phyloP scores from a whole-genome alignment of 2,888 invertebrate species.

The Tenthredo distinguenda region DNA sequence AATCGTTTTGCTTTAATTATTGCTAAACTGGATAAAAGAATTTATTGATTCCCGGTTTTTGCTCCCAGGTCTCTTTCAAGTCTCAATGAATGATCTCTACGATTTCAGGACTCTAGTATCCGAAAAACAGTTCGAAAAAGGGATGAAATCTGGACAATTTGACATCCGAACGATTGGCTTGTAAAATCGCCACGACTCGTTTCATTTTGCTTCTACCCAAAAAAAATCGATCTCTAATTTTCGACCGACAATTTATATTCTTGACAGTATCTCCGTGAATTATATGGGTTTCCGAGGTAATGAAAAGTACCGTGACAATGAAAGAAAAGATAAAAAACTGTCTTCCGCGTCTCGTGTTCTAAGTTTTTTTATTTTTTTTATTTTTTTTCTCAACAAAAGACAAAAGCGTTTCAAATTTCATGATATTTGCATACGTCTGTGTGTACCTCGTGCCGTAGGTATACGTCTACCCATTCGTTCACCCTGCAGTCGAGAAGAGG shows the following conservation, averaged over 20 bases:
- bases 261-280: not conserved
- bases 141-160: not conserved
- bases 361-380: not conserved
- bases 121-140: too few relatives aligned
- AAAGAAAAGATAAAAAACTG: not conserved
- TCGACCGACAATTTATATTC: too few relatives aligned
- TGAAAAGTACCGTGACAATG: not conserved
- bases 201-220: too few relatives aligned
- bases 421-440: not conserved
- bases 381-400: not conserved
- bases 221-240: too few relatives aligned
- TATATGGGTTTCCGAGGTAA: not conserved
- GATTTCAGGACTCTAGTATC: too few relatives aligned
- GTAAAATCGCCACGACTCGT: too few relatives aligned
- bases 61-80: too few relatives aligned
- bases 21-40: too few relatives aligned
- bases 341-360: not conserved
- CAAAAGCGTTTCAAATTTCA: not conserved
- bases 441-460: not conserved
- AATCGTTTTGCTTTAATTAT: too few relatives aligned
- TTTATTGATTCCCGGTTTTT: too few relatives aligned
- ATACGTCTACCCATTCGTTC: constrained; percentile 1
- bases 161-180: too few relatives aligned
- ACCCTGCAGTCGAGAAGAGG: constrained; percentile 45
- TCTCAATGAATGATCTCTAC: too few relatives aligned